A percentile compares a stretch with the other conserved stretches of the same genome.
Evolutionary conservation across 30 jellyfish, hydroid and myxozoan genomes (phyloP).

Genomic region (Hydractinia symbiolongicarpus): DNA sequence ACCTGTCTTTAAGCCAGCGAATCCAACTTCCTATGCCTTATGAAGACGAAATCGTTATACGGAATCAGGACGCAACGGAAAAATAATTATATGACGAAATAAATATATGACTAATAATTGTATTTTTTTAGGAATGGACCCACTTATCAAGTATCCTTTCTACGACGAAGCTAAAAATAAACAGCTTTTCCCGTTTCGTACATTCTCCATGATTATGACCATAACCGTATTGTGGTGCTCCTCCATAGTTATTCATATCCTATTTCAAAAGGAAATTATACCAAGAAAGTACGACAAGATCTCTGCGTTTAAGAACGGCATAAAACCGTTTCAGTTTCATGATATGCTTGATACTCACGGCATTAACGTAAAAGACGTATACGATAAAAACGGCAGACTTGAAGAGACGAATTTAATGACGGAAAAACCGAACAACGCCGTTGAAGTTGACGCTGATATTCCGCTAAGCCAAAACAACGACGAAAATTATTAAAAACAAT

Average conservation of each 20-base stretch:
- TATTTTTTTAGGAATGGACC: conserved; percentile 47
- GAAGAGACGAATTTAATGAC: conserved; percentile 5
- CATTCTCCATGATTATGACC: conserved; percentile 74
- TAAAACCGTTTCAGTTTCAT: conserved; percentile 21
- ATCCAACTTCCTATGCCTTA: too few species aligned
- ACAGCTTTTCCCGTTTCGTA: conserved; percentile 91
- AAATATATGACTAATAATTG: too few species aligned
- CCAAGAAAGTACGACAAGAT: conserved; percentile 31
- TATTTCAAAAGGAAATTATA: conserved; percentile 23
- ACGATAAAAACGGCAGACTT: not conserved
- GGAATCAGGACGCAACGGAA: too few species aligned
- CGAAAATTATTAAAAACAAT: too few species aligned
- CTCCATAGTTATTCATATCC: conserved; percentile 19
- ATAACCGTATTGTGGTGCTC: conserved; percentile 19
- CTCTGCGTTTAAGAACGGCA: conserved; percentile 1
- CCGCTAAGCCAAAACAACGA: too few species aligned
- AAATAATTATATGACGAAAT: too few species aligned
- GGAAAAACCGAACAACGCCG: not conserved
- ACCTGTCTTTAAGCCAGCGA: too few species aligned
- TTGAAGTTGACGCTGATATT: too few species aligned
- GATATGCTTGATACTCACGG: conserved; percentile 24
- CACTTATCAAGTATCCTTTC: conserved; percentile 72
- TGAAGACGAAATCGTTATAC: too few species aligned
- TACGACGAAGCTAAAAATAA: conserved; percentile 29
- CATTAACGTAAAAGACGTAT: not conserved